phyloP scores from a whole-genome alignment of 2,797 vertebrate genomes.

The Lutjanus argentimaculatus region DNA sequence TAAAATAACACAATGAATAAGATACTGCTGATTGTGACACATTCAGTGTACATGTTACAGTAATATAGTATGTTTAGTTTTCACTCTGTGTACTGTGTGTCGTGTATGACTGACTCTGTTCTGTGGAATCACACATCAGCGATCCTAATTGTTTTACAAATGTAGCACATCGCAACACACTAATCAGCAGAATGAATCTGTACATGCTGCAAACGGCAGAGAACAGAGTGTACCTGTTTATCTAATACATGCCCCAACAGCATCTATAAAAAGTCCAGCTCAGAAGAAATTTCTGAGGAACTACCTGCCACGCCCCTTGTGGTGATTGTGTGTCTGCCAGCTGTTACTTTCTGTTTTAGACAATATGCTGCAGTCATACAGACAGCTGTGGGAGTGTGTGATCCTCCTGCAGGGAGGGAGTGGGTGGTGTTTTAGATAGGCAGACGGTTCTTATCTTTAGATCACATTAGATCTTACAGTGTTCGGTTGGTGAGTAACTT shows the following conservation, averaged over 20 bases:
- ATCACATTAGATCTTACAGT: neutral
- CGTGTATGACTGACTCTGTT: neutral
- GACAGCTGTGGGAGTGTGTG: conserved; percentile 22
- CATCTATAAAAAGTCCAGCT: conserved; percentile 18
- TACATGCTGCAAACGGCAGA: neutral
- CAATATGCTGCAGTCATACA: neutral
- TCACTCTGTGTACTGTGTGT: neutral
- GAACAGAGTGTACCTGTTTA: neutral
- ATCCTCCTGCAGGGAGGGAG: neutral
- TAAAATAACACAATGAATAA: neutral
- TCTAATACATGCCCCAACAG: neutral
- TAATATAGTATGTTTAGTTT: neutral
- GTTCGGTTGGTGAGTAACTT: neutral
- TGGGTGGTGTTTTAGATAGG: neutral
- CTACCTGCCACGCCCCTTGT: neutral
- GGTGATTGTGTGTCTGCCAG: conserved; percentile 31
- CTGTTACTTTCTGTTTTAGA: conserved; percentile 53
- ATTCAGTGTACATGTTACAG: neutral
- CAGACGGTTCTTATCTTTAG: neutral
- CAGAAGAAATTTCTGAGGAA: conserved; percentile 61
- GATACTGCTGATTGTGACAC: neutral
- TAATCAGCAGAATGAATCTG: neutral
- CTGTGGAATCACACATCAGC: neutral
- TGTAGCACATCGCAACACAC: neutral
- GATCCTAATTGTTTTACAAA: neutral